These are phyloP conservation scores for Bothrops jararaca DNA, from an alignment of 2,113 vertebrate species.

Conservation along the genomic window DNA sequence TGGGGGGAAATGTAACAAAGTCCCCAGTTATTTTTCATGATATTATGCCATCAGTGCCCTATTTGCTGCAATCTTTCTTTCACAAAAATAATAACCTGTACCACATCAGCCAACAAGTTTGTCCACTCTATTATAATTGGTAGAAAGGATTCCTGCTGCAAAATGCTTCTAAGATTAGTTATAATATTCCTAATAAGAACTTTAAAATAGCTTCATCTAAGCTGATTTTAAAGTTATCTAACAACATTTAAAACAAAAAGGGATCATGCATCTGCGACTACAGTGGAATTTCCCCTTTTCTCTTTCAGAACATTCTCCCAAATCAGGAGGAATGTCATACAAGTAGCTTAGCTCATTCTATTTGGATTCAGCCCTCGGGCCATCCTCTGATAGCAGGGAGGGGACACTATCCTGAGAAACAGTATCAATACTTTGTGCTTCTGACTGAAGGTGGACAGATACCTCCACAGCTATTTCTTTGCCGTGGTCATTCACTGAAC, in stretches of 20 bases:
- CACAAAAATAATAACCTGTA: not conserved
- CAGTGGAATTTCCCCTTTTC: slow-evolving; percentile 35
- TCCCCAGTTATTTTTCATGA: not conserved
- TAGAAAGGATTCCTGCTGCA: slow-evolving; percentile 27
- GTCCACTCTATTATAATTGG: slow-evolving; percentile 6
- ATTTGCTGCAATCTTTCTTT: not conserved
- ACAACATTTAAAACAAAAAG: slow-evolving; percentile 16
- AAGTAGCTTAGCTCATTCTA: not conserved
- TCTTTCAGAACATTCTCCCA: not conserved
- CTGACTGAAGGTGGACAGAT: slow-evolving; percentile 72
- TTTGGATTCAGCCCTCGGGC: slow-evolving; percentile 43
- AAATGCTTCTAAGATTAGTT: slow-evolving; percentile 32
- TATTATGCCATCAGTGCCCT: not conserved
- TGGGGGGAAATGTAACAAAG: not conserved
- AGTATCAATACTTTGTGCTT: slow-evolving; percentile 61
- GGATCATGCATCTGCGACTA: slow-evolving; percentile 36
- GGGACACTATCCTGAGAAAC: slow-evolving; percentile 70
- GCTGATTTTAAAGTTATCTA: slow-evolving; percentile 13
- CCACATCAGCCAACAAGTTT: not conserved
- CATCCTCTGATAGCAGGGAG: slow-evolving; percentile 61
- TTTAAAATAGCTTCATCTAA: slow-evolving; percentile 11
- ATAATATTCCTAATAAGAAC: slow-evolving; percentile 3
- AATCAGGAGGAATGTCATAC: slow-evolving; percentile 8
- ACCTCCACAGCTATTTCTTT: slow-evolving; percentile 80
- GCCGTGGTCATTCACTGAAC: slow-evolving; percentile 69